Evolutionary conservation across 2,888 invertebrate species (phyloP), one percentile per base, ranked within the genome.

Genomic region (Meiosimyza decipiens): DNA sequence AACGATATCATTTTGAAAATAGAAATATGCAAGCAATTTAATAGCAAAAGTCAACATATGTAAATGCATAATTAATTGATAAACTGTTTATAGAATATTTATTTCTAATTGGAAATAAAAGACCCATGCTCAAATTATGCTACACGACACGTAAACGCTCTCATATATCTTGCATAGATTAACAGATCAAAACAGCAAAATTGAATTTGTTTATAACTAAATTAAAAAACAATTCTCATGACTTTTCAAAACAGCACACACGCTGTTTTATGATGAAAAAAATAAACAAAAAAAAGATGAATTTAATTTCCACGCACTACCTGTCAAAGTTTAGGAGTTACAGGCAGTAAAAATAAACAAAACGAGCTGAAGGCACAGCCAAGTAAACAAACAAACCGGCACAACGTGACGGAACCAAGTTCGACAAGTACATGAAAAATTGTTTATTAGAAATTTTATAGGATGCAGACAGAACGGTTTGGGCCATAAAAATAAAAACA

Each of bases 371-470:
- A 57, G 22, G 13, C 55, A 22, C 22, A 13, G 13, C 16, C 57
- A 57, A 57, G 28, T 57, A 57, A 57, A 55, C n/a, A 15, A 57
- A 40, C 40, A 40, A 40, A 40, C 40, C 40, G 9, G 40, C 40
- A 40, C 40, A 40, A 40, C 40, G 40, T 40, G 40, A 40, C 40
- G 40, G 40, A 40, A 40, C 40, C 40, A 40, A 40, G 40, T 40
- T 40, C 40, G 40, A 40, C 40, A 40, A 40, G 9, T 40, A 57
- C 15, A 28, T 57, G 15, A 57, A 57, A 67, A 55, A 55, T 57
- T 16, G 67, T 67, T 67, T 67, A 67, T 67, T 54, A 15, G 47
- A 55, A 22, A 49, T 62, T 59, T 69, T 59, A 60, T 60, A 50
- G 22, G 22, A 59, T 59, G 59, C 50, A 69, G 59, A 59, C 40